Evolutionary conservation across 2,113 vertebrate genomes (phyloP), one percentile per base, ranked within the genome.

Genomic region (Theropithecus gelada): DNA sequence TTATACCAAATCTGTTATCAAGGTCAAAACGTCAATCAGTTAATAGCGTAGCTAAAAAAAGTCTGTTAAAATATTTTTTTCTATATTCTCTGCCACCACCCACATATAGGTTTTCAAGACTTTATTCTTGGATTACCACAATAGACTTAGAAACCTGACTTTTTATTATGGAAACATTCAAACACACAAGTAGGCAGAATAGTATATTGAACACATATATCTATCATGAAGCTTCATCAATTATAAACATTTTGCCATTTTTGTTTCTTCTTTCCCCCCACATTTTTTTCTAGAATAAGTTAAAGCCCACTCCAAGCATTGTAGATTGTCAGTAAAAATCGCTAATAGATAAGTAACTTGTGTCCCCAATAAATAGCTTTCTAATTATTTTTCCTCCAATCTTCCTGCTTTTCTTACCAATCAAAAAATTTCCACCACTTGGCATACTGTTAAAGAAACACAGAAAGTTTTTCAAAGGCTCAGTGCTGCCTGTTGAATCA

Each of bases 111-210:
- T 90, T 96, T 96, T 76, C 61, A 52, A 32, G 23, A n/a, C 6
- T 81, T 55, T 9, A 55, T 45, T 95, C n/a, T 32, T 35, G 1
- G 16, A 85, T 70, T 85, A 43, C 23, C 32, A 79, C 48, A 75
- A 32, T 25, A 80, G 38, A 30, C 48, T 80, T 82, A 83, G 82
- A 43, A 91, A 38, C 32, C 27, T 40, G 10, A 25, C 13, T 57
- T 92, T 94, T 97, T 45, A 50, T 89, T 87, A 55, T 48, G 16
- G 59, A 90, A 86, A 72, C 14, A 64, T 83, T 90, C 57, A 86
- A 86, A 59, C 82, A 86, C 40, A 79, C 30, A 90, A 90, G 22
- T 80, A 92, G 55, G 61, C 8, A 82, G 20, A 76, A 66, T 73
- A 84, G n/a, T 86, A 38, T 84, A 50, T 6, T 73, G 64, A 59